Percentiles rank a stretch among this genome's conserved stretches.
phyloP scores from a whole-genome alignment of 2,888 invertebrate genomes.

The Hyles lineata region DNA sequence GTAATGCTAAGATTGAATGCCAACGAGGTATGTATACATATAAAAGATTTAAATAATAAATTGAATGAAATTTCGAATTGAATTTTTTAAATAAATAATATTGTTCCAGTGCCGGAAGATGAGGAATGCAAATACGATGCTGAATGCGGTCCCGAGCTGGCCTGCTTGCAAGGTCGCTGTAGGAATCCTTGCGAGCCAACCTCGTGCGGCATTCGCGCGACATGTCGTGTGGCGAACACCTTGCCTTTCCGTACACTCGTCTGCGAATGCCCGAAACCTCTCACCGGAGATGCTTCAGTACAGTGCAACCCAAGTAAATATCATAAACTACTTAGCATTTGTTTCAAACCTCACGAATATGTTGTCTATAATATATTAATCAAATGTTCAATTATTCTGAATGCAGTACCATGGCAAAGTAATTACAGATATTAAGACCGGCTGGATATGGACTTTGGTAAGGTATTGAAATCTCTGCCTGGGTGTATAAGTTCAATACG shows the following conservation, averaged over 20 bases:
- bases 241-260: constrained; percentile 94
- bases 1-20: constrained; percentile 90
- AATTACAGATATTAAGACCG: neutral
- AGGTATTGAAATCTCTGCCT: neutral
- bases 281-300: constrained; percentile 93
- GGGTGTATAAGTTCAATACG: neutral
- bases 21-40: constrained; percentile 72
- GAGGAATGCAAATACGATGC: constrained; percentile 91
- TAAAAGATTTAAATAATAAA: neutral
- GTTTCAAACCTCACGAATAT: neutral
- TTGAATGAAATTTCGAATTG: neutral
- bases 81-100: constrained; percentile 26
- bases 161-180: constrained; percentile 92
- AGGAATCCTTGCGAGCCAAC: constrained; percentile 92
- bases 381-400: constrained; percentile 6
- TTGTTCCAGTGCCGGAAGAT: constrained; percentile 73
- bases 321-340: neutral
- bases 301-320: constrained; percentile 91
- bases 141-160: constrained; percentile 93
- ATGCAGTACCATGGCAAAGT: neutral
- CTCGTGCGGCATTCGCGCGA: constrained; percentile 92
- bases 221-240: constrained; percentile 93
- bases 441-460: neutral
- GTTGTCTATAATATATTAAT: neutral
- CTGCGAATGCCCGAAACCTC: constrained; percentile 93